A percentile compares a stretch with the other conserved stretches of the same genome.
Conservation (phyloP, 1,140 invertebrate species). For the Caenorhabditis briggsae region DNA sequence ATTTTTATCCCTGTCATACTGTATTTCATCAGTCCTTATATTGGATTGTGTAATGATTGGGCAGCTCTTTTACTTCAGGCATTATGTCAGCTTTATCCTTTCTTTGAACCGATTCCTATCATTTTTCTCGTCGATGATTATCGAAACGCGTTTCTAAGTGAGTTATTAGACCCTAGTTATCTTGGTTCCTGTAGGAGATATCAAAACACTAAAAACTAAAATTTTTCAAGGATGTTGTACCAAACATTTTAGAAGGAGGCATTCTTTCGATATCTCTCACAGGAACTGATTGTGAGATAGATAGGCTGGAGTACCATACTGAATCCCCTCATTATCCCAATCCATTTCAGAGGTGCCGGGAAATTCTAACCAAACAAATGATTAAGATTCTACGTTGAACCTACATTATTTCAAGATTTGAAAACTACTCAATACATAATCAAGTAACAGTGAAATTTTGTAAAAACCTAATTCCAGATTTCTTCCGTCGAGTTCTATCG, state of each 20-base stretch:
- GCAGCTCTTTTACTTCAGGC: not conserved
- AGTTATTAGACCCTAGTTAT: not conserved
- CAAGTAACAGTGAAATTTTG: not conserved
- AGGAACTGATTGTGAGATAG: too few species aligned
- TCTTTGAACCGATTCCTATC: not conserved
- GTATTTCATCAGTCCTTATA: not conserved
- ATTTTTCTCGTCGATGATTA: constrained; percentile 4
- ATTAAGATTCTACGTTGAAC: too few species aligned
- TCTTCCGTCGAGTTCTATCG: not conserved
- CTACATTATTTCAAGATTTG: too few species aligned
- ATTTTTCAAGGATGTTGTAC: too few species aligned
- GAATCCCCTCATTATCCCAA: too few species aligned
- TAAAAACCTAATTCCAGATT: not conserved
- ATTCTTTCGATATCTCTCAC: too few species aligned
- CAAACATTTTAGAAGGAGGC: too few species aligned
- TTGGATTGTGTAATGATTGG: not conserved
- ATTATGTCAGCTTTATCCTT: not conserved
- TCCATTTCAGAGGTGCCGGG: too few species aligned
- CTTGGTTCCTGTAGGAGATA: too few species aligned
- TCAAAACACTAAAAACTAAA: too few species aligned
- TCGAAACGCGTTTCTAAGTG: not conserved
- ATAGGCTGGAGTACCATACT: too few species aligned
- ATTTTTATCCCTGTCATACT: not conserved
- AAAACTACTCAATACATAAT: not conserved
- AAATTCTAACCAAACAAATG: too few species aligned